Evolutionary conservation across 2,797 vertebrate species (phyloP).

Genomic region (Tympanoctomys barrerae): DNA sequence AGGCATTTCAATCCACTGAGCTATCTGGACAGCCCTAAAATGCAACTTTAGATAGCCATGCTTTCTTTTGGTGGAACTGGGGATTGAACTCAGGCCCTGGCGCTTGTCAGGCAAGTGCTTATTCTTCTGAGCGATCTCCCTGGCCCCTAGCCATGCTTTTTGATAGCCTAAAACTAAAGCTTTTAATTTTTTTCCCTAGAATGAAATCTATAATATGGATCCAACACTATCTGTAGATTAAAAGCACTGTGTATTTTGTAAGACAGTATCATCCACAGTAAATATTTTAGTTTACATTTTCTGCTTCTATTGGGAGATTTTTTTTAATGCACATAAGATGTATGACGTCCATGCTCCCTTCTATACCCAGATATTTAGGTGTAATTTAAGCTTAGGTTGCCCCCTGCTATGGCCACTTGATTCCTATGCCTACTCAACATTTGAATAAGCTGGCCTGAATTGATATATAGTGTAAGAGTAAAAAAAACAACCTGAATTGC

Average conservation of each 20-base stretch:
- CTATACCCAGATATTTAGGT: background rate
- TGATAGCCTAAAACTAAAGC: background rate
- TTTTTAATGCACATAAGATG: background rate
- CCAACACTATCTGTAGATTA: background rate
- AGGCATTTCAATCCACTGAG: too few relatives aligned
- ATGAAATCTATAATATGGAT: background rate
- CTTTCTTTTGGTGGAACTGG: too few relatives aligned
- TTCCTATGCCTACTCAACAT: background rate
- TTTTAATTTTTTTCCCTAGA: background rate
- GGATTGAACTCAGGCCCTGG: too few relatives aligned
- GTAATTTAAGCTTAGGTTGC: background rate
- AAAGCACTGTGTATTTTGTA: background rate
- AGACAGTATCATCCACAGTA: background rate
- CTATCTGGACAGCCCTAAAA: background rate
- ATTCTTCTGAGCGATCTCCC: too few relatives aligned
- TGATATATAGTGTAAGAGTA: background rate
- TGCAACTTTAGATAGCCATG: background rate
- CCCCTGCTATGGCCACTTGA: background rate
- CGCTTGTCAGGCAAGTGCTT: too few relatives aligned
- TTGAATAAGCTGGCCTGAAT: background rate
- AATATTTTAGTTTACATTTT: constrained; percentile 19
- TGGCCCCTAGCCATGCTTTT: background rate
- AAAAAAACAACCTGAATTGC: constrained; percentile 43
- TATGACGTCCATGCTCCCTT: background rate
- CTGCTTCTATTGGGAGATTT: background rate